Percentiles rank a stretch among this genome's conserved stretches.
Evolutionary conservation across 2,888 invertebrate species (phyloP).

Genomic region (Gonocerus acuteangulatus): DNA sequence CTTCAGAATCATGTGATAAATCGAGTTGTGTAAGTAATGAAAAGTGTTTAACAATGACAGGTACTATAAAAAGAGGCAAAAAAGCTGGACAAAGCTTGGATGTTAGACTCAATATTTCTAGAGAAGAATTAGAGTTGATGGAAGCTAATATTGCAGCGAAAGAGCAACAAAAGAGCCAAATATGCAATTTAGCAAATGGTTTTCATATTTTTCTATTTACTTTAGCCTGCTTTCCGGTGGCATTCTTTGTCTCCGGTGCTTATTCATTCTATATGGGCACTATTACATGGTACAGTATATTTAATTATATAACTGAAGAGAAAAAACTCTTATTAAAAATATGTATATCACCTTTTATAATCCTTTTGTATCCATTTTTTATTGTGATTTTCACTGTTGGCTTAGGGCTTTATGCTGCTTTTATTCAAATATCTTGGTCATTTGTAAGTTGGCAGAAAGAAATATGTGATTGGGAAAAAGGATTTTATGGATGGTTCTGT

Average conservation of each 20-base stretch:
- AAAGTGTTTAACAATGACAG: conserved; percentile 60
- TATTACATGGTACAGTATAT: conserved; percentile 68
- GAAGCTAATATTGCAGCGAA: conserved; percentile 56
- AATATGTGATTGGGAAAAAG: conserved; percentile 66
- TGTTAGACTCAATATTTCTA: conserved; percentile 62
- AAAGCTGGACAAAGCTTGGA: conserved; percentile 65
- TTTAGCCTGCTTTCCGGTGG: conserved; percentile 58
- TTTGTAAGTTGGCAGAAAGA: conserved; percentile 62
- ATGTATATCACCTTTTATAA: conserved; percentile 57
- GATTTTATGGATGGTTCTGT: conserved; percentile 71
- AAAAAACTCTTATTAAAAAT: conserved; percentile 55
- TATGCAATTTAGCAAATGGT: conserved; percentile 53
- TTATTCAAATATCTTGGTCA: conserved; percentile 61
- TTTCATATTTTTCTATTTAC: conserved; percentile 59
- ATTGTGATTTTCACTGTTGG: conserved; percentile 58
- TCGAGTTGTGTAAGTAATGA: conserved; percentile 51
- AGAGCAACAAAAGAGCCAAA: conserved; percentile 49
- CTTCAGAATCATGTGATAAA: conserved; percentile 49
- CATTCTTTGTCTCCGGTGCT: conserved; percentile 54
- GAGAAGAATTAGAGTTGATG: conserved; percentile 61
- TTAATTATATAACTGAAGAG: conserved; percentile 61
- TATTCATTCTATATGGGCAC: conserved; percentile 70
- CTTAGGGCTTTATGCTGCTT: conserved; percentile 58
- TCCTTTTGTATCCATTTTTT: conserved; percentile 61
- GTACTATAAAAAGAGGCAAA: conserved; percentile 63